A percentile compares a stretch with the other conserved stretches of the same genome.
phyloP scores from a whole-genome alignment of 2,888 invertebrate species.

The Petrophora chlorosata region DNA sequence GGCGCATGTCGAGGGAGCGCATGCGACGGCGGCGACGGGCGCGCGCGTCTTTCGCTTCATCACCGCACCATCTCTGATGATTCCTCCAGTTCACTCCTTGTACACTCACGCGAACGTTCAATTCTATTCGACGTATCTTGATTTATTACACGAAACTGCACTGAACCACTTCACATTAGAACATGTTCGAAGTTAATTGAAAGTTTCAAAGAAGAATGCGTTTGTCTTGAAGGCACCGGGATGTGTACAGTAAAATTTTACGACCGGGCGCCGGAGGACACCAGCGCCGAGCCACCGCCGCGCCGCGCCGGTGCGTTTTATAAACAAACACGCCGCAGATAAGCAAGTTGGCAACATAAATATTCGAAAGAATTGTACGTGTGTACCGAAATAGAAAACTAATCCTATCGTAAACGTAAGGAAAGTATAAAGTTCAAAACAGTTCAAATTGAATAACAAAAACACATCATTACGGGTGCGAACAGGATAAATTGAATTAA shows the following conservation, averaged over 20 bases:
- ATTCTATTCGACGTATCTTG: conserved; percentile 68
- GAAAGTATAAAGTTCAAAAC: conserved; percentile 44
- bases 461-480: conserved; percentile 20
- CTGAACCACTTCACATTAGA: conserved; percentile 20
- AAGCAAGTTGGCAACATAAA: conserved; percentile 59
- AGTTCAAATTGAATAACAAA: conserved; percentile 24
- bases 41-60: conserved; percentile 61
- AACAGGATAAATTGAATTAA: conserved; percentile 33
- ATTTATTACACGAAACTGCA: conserved; percentile 31
- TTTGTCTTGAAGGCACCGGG: conserved; percentile 34
- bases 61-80: conserved; percentile 63
- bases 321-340: conserved; percentile 66
- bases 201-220: conserved; percentile 23
- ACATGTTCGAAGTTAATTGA: conserved; percentile 3
- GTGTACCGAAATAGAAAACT: conserved; percentile 46
- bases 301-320: conserved; percentile 52
- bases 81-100: conserved; percentile 48
- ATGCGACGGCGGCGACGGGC: conserved; percentile 61
- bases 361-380: conserved; percentile 45
- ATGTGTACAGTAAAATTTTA: conserved; percentile 49
- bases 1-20: conserved; percentile 75
- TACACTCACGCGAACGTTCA: conserved; percentile 73
- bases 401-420: conserved; percentile 35
- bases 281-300: no score
- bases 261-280: conserved; percentile 46